Conservation (phyloP, 2,797 vertebrate genomes). For the Danio albolineatus region DNA sequence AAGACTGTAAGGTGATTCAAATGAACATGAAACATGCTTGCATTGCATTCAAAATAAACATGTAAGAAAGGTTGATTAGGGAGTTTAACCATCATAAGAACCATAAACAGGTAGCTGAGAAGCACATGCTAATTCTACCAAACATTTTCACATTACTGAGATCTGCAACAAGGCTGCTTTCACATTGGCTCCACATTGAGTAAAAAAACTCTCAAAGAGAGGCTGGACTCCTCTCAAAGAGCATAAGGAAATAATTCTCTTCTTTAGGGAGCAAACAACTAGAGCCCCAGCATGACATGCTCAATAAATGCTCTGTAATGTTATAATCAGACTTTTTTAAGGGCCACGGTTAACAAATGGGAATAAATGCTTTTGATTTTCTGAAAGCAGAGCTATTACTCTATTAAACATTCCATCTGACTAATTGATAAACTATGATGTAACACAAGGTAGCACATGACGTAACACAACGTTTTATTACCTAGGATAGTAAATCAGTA, state of each 20-base stretch:
- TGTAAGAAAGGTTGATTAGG: neutral
- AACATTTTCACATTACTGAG: neutral
- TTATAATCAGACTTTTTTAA: slow-evolving; percentile 28
- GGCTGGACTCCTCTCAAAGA: slow-evolving; percentile 17
- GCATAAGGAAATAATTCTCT: slow-evolving; percentile 42
- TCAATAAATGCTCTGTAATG: slow-evolving; percentile 42
- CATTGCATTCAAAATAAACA: neutral
- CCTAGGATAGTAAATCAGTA: no score
- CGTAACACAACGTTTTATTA: no score
- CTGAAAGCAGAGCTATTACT: neutral
- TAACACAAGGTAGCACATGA: no score
- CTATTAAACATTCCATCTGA: neutral
- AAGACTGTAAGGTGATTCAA: neutral
- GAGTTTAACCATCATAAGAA: neutral
- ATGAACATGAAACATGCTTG: neutral
- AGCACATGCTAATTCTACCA: neutral
- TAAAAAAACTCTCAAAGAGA: neutral
- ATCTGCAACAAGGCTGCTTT: neutral
- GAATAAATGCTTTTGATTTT: slow-evolving; percentile 10
- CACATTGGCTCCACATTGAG: neutral
- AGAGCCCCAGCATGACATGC: slow-evolving; percentile 11
- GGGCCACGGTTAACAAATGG: slow-evolving; percentile 1
- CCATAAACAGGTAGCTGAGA: neutral
- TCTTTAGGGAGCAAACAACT: slow-evolving; percentile 44
- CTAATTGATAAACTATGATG: neutral